Conservation (phyloP, 2,888 invertebrate species). For the Cactoblastis cactorum region DNA sequence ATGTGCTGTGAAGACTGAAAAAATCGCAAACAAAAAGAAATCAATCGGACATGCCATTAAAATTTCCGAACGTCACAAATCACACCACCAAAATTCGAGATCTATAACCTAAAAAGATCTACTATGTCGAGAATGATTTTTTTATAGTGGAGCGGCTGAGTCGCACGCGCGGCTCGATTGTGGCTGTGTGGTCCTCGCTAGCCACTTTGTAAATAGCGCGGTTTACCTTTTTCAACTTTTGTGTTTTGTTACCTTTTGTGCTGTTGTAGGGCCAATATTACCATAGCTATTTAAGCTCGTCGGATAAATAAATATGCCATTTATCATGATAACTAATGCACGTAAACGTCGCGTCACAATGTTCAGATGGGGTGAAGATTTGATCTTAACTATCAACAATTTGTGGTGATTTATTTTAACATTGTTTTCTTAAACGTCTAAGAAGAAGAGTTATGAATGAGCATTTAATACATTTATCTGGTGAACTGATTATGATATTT, state of each 20-base stretch:
- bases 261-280: conserved; percentile 79
- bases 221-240: conserved; percentile 80
- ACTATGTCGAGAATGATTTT: conserved; percentile 73
- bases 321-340: conserved; percentile 78
- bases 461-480: not conserved
- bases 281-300: conserved; percentile 79
- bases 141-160: conserved; percentile 63
- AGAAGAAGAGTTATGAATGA: not conserved
- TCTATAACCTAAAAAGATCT: conserved; percentile 76
- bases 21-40: conserved; percentile 36
- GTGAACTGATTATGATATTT: not conserved
- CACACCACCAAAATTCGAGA: conserved; percentile 78
- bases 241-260: conserved; percentile 80
- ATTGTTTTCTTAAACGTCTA: conserved; percentile 35
- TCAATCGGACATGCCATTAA: conserved; percentile 66
- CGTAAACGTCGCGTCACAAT: conserved; percentile 62
- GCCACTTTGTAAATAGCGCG: conserved; percentile 80
- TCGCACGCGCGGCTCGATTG: conserved; percentile 79
- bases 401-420: conserved; percentile 61
- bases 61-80: conserved; percentile 78
- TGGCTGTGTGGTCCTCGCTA: conserved; percentile 78
- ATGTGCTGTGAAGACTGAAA: not conserved
- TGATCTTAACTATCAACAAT: conserved; percentile 59
- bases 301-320: conserved; percentile 79
- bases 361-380: conserved; percentile 63